Evolutionary conservation across 2,797 vertebrate genomes (phyloP).

Genomic region (Amblyraja radiata): DNA sequence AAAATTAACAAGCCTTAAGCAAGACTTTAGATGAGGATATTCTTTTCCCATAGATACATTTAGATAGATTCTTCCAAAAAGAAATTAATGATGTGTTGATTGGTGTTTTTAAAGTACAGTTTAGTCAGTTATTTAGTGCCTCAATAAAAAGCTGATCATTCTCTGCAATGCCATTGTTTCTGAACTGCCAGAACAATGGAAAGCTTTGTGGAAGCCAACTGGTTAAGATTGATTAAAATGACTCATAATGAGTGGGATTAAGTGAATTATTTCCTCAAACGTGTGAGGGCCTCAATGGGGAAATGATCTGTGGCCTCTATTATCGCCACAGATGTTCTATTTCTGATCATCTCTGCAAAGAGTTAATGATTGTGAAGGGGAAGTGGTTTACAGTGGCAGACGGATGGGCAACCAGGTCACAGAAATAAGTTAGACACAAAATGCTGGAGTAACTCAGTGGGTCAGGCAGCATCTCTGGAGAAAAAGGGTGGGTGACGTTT

Average conservation of each 20-base stretch:
- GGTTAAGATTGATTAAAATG: not conserved
- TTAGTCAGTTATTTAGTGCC: not conserved
- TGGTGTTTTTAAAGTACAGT: constrained; percentile 4
- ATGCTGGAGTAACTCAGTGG: no score
- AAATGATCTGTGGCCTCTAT: not conserved
- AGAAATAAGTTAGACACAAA: not conserved
- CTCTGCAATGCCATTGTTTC: not conserved
- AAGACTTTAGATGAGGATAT: constrained; percentile 7
- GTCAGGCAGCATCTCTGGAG: no score
- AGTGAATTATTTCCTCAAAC: not conserved
- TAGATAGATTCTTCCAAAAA: not conserved
- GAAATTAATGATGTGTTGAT: not conserved
- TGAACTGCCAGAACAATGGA: not conserved
- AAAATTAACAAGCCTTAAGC: constrained; percentile 28
- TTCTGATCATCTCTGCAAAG: not conserved
- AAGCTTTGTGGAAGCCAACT: not conserved
- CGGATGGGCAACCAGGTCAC: no score
- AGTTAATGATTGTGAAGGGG: not conserved
- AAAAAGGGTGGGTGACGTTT: no score
- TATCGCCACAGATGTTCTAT: not conserved
- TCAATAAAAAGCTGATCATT: not conserved
- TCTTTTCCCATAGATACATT: not conserved
- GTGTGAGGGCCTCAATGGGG: not conserved
- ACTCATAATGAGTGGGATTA: not conserved
- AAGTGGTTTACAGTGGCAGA: not conserved